Conservation (phyloP, 2,888 invertebrate species). For the Heliconius hortense region DNA sequence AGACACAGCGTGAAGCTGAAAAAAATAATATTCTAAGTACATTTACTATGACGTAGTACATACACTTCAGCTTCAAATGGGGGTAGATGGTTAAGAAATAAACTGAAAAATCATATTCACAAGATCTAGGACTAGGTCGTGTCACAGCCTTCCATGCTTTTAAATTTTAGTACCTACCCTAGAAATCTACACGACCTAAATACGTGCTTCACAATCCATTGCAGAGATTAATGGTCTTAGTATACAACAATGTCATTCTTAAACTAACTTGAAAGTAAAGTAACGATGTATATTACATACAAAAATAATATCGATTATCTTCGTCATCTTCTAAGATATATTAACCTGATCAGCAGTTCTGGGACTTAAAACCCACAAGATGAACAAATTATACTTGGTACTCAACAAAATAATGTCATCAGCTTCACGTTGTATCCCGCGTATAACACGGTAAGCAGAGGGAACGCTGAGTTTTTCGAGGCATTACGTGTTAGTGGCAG, state of each 20-base stretch:
- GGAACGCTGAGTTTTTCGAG: no score
- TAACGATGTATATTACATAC: background rate
- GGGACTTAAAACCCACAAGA: no score
- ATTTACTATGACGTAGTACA: background rate
- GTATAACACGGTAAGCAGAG: no score
- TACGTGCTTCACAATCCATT: conserved; percentile 28
- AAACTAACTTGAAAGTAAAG: background rate
- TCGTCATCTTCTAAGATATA: no score
- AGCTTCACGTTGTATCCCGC: no score
- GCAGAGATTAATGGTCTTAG: conserved; percentile 26
- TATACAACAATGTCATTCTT: background rate
- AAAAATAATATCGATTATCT: no score
- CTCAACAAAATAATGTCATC: no score
- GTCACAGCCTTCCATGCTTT: conserved; percentile 56
- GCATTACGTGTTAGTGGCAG: no score
- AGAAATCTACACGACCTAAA: conserved; percentile 38
- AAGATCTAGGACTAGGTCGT: conserved; percentile 63
- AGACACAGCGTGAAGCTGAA: no score
- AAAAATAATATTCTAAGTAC: background rate
- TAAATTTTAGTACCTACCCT: conserved; percentile 46
- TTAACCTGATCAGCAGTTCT: no score
- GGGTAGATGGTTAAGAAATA: conserved; percentile 28
- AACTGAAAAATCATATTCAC: conserved; percentile 32
- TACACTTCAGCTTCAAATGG: background rate
- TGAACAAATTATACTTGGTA: no score